These are phyloP conservation scores for Cantharis rufa DNA, from an alignment of 2,888 invertebrate genomes.

Conservation along the genomic window DNA sequence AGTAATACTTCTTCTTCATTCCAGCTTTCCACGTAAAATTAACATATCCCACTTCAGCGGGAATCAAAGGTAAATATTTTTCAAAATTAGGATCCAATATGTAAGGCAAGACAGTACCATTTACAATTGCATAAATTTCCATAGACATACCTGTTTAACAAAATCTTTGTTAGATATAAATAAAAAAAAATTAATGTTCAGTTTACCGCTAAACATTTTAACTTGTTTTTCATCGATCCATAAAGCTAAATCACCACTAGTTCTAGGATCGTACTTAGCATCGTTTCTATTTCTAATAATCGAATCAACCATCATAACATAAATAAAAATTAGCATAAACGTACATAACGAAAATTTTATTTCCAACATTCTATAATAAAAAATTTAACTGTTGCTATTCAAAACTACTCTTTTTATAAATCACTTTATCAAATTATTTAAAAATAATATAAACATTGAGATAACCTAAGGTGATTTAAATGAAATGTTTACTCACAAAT, in stretches of 20 bases:
- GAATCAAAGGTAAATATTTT: constrained; percentile 86
- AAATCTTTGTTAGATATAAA: not conserved
- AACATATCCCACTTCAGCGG: constrained; percentile 87
- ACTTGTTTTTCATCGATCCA: constrained; percentile 94
- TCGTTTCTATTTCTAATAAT: constrained; percentile 43
- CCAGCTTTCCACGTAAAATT: constrained; percentile 92
- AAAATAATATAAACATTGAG: not conserved
- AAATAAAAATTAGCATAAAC: not conserved
- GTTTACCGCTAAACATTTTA: constrained; percentile 85
- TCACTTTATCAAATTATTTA: not conserved
- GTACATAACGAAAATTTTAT: not conserved
- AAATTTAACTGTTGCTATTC: not conserved
- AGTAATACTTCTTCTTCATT: constrained; percentile 77
- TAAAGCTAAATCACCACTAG: constrained; percentile 70
- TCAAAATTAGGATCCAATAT: constrained; percentile 89
- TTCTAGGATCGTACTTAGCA: constrained; percentile 52
- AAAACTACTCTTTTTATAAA: not conserved
- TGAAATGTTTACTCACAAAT: not conserved
- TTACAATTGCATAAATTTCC: constrained; percentile 87
- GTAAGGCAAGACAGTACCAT: constrained; percentile 84
- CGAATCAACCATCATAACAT: not conserved
- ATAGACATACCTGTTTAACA: constrained; percentile 71
- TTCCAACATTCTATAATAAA: not conserved
- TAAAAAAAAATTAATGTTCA: constrained; percentile 5
- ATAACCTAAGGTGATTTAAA: not conserved